Evolutionary conservation across 1,140 invertebrate species (phyloP).

Genomic region (Drosophila kanapiae): DNA sequence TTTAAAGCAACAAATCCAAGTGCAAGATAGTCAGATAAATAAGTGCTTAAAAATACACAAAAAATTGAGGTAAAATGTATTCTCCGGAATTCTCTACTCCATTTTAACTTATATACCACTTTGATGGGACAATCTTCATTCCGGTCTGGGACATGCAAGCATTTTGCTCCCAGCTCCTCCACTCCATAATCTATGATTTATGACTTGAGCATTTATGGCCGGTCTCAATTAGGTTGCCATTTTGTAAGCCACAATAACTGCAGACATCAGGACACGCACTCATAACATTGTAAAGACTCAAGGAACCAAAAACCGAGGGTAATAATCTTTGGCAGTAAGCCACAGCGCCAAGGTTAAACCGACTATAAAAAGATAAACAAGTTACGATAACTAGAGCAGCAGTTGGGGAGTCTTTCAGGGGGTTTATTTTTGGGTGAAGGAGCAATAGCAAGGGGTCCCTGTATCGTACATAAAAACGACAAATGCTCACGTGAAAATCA

Average conservation of each 20-base stretch:
- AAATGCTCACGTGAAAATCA: conserved; percentile 78
- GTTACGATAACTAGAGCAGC: conserved; percentile 51
- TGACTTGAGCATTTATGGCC: conserved; percentile 68
- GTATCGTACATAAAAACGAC: conserved; percentile 50
- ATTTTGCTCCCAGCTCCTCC: conserved; percentile 22
- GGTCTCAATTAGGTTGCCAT: conserved; percentile 77
- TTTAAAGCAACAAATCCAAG: no score
- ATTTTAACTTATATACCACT: conserved; percentile 3
- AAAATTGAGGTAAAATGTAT: neutral
- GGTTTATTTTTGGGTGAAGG: neutral
- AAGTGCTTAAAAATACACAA: neutral
- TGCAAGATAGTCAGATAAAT: neutral
- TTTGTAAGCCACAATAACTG: conserved; percentile 74
- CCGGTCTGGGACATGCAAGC: conserved; percentile 35
- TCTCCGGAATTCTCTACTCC: neutral
- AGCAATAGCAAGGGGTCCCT: neutral
- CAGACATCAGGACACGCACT: conserved; percentile 68
- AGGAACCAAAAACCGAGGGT: conserved; percentile 36
- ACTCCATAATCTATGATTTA: conserved; percentile 73
- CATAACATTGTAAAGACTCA: conserved; percentile 57
- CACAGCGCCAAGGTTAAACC: conserved; percentile 71
- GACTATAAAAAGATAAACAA: conserved; percentile 78
- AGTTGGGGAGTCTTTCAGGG: neutral
- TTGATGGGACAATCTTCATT: conserved; percentile 58
- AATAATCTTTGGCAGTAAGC: conserved; percentile 65